Evolutionary conservation across 2,797 vertebrate genomes (phyloP), one percentile per base, ranked within the genome.

Genomic region (Euthynnus affinis): DNA sequence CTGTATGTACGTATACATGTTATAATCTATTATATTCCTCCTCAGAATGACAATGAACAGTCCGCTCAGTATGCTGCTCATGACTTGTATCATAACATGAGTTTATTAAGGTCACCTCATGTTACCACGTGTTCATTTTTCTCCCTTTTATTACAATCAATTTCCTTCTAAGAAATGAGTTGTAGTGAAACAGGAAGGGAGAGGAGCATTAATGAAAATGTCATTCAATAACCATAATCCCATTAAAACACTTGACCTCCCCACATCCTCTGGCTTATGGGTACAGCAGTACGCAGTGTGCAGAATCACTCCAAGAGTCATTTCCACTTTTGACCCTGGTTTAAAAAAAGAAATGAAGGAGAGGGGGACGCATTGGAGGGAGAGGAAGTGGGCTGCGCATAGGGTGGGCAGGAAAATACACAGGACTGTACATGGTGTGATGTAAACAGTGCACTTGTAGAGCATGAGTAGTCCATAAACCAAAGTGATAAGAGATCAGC

Each of bases 311-410:
- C 14, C 15, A 58, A 32, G 9, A 67, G 25, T 40, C 0, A 44
- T 22, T 44, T 44, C 23, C 12, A 25, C 23, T 65, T 59, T 58
- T 60, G 17, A 29, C 5, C 12, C 13, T 13, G 46, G 15, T 23
- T 23, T 42, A 3, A 48, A 71, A 63, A 70, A 23, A 62, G 23
- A 48, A 48, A 32, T 27, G 22, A 5, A 27, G 1, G 1, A 12
- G 18, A 15, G 57, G 32, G n/a, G 5, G 22, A 7, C 23, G 1
- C 9, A 18, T 15, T 44, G 42, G n/a, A 3, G 15, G 6, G 27
- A 51, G 32, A 80, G 78, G 71, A 72, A 78, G 37, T 62, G 49
- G 18, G 46, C n/a, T 40, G 20, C 8, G 18, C n/a, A 42, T 23
- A 59, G 17, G 9, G n/a, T 32, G 6, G 6, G 6, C 29, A 6